A percentile compares a stretch with the other conserved stretches of the same genome.
phyloP scores from a whole-genome alignment of 37 sponge, comb jelly and placozoan species.

The Eunapius fragilis region DNA sequence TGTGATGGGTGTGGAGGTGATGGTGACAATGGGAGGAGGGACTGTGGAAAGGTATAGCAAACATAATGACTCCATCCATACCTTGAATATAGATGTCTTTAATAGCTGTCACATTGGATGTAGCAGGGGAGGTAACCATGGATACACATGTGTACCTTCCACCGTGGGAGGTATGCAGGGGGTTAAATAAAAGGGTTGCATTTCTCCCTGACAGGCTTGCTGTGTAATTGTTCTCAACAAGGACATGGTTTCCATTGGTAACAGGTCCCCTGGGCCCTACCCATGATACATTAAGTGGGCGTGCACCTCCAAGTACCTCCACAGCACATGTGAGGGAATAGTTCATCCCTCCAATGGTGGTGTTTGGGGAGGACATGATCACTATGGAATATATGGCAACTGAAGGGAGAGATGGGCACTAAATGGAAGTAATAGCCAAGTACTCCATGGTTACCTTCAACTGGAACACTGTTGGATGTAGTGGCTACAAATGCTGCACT shows the following conservation, averaged over 20 bases:
- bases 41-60: no score
- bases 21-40: not conserved
- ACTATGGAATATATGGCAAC: not conserved
- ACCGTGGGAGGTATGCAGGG: not conserved
- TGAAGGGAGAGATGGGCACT: not conserved
- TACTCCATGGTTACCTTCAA: not conserved
- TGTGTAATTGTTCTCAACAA: not conserved
- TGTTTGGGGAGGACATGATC: not conserved
- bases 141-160: slow-evolving; percentile 7
- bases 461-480: not conserved
- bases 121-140: not conserved
- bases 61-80: no score
- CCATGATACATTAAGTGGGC: not conserved
- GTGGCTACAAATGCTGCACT: not conserved
- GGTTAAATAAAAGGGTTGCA: not conserved
- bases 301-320: not conserved
- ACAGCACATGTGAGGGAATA: not conserved
- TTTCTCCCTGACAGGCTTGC: no score
- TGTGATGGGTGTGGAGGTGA: not conserved
- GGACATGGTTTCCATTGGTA: not conserved
- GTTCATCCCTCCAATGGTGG: not conserved
- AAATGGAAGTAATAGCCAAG: not conserved
- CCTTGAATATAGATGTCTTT: not conserved
- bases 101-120: not conserved
- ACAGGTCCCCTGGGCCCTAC: not conserved